These are phyloP conservation scores for Cirrhinus molitorella DNA, from an alignment of 2,797 vertebrate species.

Conservation along the genomic window DNA sequence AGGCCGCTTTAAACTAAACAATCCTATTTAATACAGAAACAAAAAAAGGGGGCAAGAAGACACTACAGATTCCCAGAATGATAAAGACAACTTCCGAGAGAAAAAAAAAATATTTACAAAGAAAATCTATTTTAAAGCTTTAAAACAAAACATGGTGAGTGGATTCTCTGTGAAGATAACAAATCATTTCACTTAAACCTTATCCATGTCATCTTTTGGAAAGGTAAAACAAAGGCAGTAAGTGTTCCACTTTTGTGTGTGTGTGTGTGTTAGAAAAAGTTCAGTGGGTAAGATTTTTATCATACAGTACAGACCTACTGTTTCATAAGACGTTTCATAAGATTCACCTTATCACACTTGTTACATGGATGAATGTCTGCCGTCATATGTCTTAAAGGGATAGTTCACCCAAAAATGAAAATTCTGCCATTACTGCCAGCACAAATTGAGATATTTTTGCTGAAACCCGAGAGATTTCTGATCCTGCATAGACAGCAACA, in stretches of 20 bases:
- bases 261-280: background rate
- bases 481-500: too few relatives aligned
- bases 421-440: too few relatives aligned
- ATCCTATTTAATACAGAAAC: conserved; percentile 1
- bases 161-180: conserved; percentile 7
- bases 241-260: background rate
- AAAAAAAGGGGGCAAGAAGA: background rate
- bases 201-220: conserved; percentile 35
- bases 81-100: background rate
- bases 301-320: conserved; percentile 3
- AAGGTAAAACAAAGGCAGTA: conserved; percentile 45
- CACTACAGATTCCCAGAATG: background rate
- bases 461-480: too few relatives aligned
- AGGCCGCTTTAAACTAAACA: background rate
- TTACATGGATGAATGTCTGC: background rate
- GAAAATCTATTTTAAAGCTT: conserved; percentile 10
- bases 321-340: background rate
- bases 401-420: too few relatives aligned
- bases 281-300: background rate
- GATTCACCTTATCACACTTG: background rate
- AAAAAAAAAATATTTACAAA: background rate
- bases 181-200: conserved; percentile 68
- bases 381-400: too few relatives aligned
- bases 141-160: conserved; percentile 23
- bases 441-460: too few relatives aligned